phyloP scores from a whole-genome alignment of 2,113 vertebrate genomes.

The Hiodon alosoides region DNA sequence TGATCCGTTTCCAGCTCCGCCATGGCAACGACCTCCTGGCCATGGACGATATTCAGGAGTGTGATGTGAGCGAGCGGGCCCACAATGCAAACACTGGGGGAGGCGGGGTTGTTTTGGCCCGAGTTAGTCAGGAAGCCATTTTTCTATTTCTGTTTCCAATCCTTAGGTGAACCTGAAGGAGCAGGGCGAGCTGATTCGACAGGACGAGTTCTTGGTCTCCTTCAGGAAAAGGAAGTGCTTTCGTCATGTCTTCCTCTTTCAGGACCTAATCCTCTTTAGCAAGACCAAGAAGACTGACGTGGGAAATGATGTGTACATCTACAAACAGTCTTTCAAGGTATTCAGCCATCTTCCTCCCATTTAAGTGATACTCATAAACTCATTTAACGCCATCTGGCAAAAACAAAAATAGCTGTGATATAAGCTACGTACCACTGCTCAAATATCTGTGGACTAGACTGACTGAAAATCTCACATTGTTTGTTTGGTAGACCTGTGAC shows the following conservation, averaged over 20 bases:
- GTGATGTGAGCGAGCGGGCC: conserved; percentile 56
- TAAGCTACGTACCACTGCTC: neutral
- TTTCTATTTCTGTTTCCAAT: neutral
- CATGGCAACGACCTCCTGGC: conserved; percentile 71
- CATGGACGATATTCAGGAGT: conserved; percentile 68
- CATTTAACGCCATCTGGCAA: no score
- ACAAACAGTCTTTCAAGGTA: conserved; percentile 76
- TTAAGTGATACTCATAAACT: neutral
- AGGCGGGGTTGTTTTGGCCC: neutral
- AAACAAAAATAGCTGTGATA: neutral
- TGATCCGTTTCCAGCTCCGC: conserved; percentile 65
- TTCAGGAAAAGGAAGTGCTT: conserved; percentile 64
- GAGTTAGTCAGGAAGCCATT: no score
- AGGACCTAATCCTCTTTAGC: conserved; percentile 70
- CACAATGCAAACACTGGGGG: neutral
- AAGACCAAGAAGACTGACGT: conserved; percentile 65
- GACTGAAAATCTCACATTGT: no score
- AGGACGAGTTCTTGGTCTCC: conserved; percentile 65
- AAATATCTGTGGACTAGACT: neutral
- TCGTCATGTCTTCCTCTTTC: conserved; percentile 69
- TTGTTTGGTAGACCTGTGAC: conserved; percentile 57
- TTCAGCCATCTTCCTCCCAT: neutral
- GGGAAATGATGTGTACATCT: conserved; percentile 68
- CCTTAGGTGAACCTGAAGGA: conserved; percentile 71
- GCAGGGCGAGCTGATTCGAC: conserved; percentile 66